Conservation (phyloP, 2,888 invertebrate genomes). For the Idaea straminata region DNA sequence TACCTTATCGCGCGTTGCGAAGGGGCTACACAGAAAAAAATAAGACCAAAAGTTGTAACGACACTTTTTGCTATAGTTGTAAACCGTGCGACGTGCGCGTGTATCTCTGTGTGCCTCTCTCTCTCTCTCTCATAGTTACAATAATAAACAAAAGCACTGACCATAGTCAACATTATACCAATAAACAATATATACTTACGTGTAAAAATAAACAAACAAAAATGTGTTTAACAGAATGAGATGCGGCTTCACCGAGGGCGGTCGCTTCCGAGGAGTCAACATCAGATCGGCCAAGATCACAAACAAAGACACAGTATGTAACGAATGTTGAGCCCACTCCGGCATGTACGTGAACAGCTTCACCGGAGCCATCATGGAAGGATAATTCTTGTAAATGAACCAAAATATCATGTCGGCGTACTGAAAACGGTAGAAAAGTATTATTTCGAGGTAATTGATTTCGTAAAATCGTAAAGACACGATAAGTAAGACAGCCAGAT, state of each 20-base stretch:
- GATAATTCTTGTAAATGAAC: constrained; percentile 36
- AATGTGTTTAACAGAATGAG: constrained; percentile 32
- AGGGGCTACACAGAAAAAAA: too few species aligned
- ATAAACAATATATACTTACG: constrained; percentile 37
- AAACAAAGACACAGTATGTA: constrained; percentile 44
- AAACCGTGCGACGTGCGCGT: too few species aligned
- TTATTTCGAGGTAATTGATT: background rate
- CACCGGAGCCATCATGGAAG: constrained; percentile 36
- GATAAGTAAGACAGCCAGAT: too few species aligned
- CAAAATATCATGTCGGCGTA: constrained; percentile 44
- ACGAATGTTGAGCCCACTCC: constrained; percentile 46
- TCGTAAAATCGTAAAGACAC: too few species aligned
- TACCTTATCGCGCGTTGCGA: too few species aligned
- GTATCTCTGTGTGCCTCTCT: too few species aligned
- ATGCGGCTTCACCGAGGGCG: constrained; percentile 32
- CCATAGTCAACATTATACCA: too few species aligned
- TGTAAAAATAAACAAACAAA: constrained; percentile 27
- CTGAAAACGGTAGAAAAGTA: constrained; percentile 32
- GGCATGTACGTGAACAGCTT: constrained; percentile 42
- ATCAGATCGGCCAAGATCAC: constrained; percentile 40
- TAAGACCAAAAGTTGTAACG: too few species aligned
- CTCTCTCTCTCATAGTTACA: too few species aligned
- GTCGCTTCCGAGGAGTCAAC: constrained; percentile 42
- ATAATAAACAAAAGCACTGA: too few species aligned
- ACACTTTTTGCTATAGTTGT: too few species aligned